Conservation (phyloP, 2,113 vertebrate species). For the Labeo catla region DNA sequence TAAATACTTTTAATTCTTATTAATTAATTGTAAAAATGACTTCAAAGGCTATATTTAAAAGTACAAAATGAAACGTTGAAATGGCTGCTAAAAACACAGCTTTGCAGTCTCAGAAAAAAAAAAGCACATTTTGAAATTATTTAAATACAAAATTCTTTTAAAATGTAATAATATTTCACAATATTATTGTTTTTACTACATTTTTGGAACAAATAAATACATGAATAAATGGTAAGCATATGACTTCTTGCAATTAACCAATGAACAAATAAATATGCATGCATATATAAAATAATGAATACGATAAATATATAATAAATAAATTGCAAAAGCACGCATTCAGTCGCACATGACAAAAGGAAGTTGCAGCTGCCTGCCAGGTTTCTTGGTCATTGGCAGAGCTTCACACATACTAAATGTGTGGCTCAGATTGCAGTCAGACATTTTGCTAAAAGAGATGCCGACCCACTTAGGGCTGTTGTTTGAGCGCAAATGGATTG, state of each 20-base stretch:
- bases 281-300: background rate
- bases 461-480: conserved; percentile 7
- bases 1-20: background rate
- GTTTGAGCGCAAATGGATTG: background rate
- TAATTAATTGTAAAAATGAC: too few species aligned
- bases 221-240: too few species aligned
- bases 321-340: background rate
- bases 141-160: too few species aligned
- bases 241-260: background rate
- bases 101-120: too few species aligned
- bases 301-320: background rate
- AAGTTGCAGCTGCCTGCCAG: background rate
- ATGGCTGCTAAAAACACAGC: too few species aligned
- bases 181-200: too few species aligned
- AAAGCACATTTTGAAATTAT: too few species aligned
- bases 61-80: too few species aligned
- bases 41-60: too few species aligned
- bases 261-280: background rate
- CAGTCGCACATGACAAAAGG: background rate
- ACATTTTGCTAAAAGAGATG: conserved; percentile 12
- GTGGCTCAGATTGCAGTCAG: background rate
- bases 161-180: too few species aligned
- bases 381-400: conserved; percentile 2
- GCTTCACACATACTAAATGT: conserved; percentile 5
- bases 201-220: too few species aligned